Evolutionary conservation across 2,113 vertebrate species (phyloP).

Genomic region (Colaptes auratus): DNA sequence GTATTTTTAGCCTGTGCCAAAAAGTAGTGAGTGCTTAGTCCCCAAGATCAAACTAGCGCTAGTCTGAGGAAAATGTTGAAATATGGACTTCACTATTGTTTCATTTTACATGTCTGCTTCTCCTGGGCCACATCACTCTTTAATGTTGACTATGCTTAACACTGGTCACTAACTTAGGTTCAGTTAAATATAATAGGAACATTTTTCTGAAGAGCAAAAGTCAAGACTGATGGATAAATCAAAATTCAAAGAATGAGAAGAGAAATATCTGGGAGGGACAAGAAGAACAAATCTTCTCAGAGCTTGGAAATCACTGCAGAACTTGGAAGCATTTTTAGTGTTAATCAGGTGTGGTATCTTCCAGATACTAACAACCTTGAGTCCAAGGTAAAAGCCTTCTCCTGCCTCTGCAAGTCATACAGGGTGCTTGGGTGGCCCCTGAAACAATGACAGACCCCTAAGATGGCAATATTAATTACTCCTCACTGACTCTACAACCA

Average conservation of each 20-base stretch:
- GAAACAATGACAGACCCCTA: background rate
- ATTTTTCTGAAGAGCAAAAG: background rate
- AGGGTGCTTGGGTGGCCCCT: background rate
- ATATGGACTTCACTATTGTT: background rate
- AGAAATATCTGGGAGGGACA: background rate
- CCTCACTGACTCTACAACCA: background rate
- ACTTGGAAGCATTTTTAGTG: background rate
- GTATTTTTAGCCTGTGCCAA: accelerated
- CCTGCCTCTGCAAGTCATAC: background rate
- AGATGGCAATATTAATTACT: background rate
- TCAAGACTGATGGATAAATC: background rate
- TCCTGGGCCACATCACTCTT: background rate
- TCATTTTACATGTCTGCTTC: background rate
- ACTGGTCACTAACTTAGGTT: background rate
- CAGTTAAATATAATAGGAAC: background rate
- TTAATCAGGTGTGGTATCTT: background rate
- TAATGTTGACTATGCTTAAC: background rate
- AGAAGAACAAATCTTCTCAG: background rate
- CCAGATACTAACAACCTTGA: background rate
- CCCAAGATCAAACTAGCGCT: background rate
- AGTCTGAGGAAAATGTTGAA: background rate
- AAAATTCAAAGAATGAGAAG: background rate
- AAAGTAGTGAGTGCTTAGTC: background rate
- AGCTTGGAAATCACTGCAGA: background rate
- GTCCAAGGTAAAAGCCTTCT: background rate